A percentile compares a stretch with the other conserved stretches of the same genome.
Conservation (phyloP, 2,888 invertebrate genomes). For the Cryptops parisi region DNA sequence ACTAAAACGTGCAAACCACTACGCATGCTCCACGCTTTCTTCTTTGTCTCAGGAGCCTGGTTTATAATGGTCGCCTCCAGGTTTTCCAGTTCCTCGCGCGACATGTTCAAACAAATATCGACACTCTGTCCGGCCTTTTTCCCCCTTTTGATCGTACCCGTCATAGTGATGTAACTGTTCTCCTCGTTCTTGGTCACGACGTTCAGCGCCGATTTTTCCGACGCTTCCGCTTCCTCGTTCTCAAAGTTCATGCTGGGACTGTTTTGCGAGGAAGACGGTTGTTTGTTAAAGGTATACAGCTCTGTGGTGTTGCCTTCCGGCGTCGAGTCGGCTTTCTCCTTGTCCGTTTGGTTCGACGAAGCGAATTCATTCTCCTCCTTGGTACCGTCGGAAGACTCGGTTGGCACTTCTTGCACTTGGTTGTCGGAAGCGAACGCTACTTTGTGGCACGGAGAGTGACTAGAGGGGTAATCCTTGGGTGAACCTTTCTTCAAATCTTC, state of each 20-base stretch:
- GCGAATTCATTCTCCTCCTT: not conserved
- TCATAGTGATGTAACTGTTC: constrained; percentile 40
- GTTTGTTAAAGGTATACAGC: not conserved
- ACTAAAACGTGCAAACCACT: constrained; percentile 51
- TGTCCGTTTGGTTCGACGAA: not conserved
- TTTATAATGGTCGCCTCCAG: constrained; percentile 42
- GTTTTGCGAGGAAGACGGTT: not conserved
- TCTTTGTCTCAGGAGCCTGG: constrained; percentile 31
- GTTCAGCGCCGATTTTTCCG: constrained; percentile 16
- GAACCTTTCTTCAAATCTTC: not conserved
- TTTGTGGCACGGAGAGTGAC: not conserved
- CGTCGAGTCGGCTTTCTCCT: not conserved
- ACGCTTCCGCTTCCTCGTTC: not conserved
- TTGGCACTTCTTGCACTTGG: not conserved
- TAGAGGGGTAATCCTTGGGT: not conserved
- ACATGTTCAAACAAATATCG: constrained; percentile 55
- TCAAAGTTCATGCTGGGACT: constrained; percentile 4
- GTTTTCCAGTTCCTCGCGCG: constrained; percentile 52
- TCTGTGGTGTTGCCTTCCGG: not conserved
- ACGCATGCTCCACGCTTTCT: constrained; percentile 38
- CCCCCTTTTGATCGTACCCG: constrained; percentile 54
- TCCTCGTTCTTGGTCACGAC: constrained; percentile 4
- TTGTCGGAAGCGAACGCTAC: not conserved
- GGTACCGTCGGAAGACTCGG: not conserved
- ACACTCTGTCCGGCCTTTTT: constrained; percentile 55